phyloP scores from a whole-genome alignment of 2,113 vertebrate species.

The Nothobranchius furzeri region DNA sequence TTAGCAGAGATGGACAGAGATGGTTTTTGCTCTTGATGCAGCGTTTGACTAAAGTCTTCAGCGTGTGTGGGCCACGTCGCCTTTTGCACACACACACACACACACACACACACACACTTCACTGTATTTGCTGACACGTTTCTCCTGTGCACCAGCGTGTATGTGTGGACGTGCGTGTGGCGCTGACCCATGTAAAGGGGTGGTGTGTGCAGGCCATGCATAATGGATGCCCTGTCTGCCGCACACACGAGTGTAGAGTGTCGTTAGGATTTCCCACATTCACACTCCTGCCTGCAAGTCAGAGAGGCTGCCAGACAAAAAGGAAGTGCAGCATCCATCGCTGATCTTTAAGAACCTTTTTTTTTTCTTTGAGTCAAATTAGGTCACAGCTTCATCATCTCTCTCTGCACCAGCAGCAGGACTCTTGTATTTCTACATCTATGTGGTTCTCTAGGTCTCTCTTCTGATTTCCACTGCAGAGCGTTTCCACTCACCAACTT shows the following conservation, averaged over 20 bases:
- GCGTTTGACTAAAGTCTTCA: conserved; percentile 5
- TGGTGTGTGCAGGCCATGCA: conserved; percentile 59
- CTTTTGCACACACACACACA: no score
- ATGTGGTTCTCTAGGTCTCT: neutral
- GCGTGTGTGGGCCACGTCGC: no score
- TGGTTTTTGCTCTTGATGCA: conserved; percentile 40
- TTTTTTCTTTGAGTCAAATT: conserved; percentile 24
- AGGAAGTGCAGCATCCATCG: conserved; percentile 30
- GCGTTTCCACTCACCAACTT: neutral
- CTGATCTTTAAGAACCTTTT: conserved; percentile 27
- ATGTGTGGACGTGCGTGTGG: conserved; percentile 21
- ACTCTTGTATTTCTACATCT: conserved; percentile 11
- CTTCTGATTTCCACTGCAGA: conserved; percentile 6
- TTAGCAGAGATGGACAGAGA: conserved; percentile 22
- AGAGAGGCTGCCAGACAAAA: conserved; percentile 9
- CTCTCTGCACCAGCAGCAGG: conserved; percentile 15
- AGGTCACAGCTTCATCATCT: conserved; percentile 8
- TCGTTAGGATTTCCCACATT: conserved; percentile 58
- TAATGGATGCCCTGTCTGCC: conserved; percentile 67
- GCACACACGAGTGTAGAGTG: conserved; percentile 42
- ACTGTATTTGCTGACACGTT: conserved; percentile 15
- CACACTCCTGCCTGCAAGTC: conserved; percentile 35
- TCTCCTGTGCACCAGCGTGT: neutral
- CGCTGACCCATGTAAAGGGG: conserved; percentile 69
- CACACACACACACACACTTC: conserved; percentile 1